phyloP scores from a whole-genome alignment of 2,113 vertebrate species.

The Osmerus eperlanus region DNA sequence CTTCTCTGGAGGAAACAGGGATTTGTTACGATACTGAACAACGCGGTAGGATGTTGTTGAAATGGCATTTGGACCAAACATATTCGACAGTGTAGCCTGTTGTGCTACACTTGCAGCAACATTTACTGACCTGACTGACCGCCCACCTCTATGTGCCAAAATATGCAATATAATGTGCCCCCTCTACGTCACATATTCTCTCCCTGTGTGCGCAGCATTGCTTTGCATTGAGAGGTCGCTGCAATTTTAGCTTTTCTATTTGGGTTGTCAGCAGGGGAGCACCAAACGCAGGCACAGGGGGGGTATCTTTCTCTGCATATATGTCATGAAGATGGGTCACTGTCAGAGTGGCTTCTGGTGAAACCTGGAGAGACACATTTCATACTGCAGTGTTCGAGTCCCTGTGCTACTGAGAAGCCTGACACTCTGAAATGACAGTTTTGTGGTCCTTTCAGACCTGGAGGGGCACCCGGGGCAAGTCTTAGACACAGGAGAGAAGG shows the following conservation, averaged over 20 bases:
- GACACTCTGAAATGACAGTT: not conserved
- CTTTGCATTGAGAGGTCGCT: not conserved
- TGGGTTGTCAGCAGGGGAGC: constrained; percentile 9
- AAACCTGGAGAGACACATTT: constrained; percentile 20
- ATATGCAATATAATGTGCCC: too few relatives aligned
- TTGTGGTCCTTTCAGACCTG: not conserved
- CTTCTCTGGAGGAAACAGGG: too few relatives aligned
- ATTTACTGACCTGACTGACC: too few relatives aligned
- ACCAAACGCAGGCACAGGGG: not conserved
- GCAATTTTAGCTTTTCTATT: constrained; percentile 11
- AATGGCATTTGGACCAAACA: too few relatives aligned
- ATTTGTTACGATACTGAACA: too few relatives aligned
- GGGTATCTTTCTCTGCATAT: too few relatives aligned
- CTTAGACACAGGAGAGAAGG: not conserved
- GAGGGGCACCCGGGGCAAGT: not conserved
- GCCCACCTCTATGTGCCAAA: too few relatives aligned
- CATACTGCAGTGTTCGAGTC: constrained; percentile 10
- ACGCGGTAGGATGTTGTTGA: too few relatives aligned
- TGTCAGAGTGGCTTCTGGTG: constrained; percentile 5
- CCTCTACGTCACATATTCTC: not conserved
- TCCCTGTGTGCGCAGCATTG: not conserved
- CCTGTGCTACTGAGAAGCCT: not conserved
- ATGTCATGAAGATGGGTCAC: not conserved
- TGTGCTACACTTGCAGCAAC: too few relatives aligned
- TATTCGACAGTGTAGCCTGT: too few relatives aligned